Evolutionary conservation across 2,888 invertebrate species (phyloP).

Genomic region (Nephrotoma flavescens): DNA sequence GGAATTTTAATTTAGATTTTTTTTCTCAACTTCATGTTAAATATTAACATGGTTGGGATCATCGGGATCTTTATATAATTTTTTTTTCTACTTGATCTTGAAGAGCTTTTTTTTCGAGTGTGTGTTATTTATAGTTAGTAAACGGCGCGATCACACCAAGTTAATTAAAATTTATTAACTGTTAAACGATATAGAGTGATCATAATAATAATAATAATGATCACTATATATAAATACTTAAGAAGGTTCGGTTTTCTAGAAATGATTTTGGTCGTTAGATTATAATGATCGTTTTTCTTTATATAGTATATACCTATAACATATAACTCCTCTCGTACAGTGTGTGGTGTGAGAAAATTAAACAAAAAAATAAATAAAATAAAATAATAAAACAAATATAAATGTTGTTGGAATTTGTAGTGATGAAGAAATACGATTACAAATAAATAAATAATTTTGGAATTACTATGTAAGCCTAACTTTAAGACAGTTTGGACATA

Average conservation of each 20-base stretch:
- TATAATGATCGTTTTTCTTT: background rate
- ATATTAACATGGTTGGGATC: background rate
- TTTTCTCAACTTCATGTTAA: background rate
- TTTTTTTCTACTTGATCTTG: background rate
- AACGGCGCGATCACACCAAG: background rate
- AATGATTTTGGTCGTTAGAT: background rate
- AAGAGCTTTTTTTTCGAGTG: background rate
- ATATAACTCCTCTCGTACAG: background rate
- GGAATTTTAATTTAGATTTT: background rate
- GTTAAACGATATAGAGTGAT: slow-evolving; percentile 1
- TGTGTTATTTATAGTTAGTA: background rate
- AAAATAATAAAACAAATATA: background rate
- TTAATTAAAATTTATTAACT: slow-evolving; percentile 4
- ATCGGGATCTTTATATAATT: background rate
- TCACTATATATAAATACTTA: background rate
- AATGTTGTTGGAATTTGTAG: background rate
- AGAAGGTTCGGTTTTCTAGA: background rate
- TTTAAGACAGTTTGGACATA: background rate
- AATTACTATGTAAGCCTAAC: background rate
- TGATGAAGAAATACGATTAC: background rate
- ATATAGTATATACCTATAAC: background rate
- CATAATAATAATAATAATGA: slow-evolving; percentile 1
- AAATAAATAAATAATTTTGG: background rate
- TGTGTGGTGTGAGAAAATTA: slow-evolving; percentile 1
- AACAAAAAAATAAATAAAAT: background rate